Base-by-base conservation (phyloP, 92 coral and sea anemone species). In the Parazoanthus atlanticus region DNA sequence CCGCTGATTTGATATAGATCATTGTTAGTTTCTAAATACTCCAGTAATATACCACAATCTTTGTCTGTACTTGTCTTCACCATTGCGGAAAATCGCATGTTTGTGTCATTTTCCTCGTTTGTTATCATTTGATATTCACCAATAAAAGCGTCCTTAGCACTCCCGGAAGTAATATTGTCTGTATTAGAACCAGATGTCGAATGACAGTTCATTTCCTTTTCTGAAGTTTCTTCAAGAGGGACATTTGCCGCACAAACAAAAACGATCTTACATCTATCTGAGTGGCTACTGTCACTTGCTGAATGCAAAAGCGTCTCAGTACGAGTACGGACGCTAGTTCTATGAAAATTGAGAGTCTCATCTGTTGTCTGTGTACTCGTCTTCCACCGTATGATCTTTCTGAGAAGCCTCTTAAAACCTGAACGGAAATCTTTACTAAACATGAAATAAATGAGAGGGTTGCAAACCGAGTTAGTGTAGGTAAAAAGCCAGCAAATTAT, bases 401-500 rank as follows among this genome's bases (percentile, higher is more conserved):
- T 49, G 69, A 95, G 83, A 29, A 95, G 81, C 58, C 52, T 91
- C 86, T 89, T 93, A 78, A 96, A 96, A 3, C 96, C 96, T 17
- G 54, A 75, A 52, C 98, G 95, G 79, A 95, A 96, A 82, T 96
- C 99, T 81, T 91, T 92, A 87, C 98, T 95, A 31, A 96, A 94
- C 72, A 92, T 88, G 9, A 95, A 96, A 86, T 95, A 96, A 26
- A 96, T 96, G 1, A 94, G 81, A 0, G 99, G 99, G 85, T 96
- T 96, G 78, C 95, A 98, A 15, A 96, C 96, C 9, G 97, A 88
- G 88, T 96, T 96, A 6, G 98, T 93, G 86, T 96, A 96, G 1
- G 99, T 96, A 74, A 94, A 94, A 52, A 96, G 79, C 95, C 96
- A 91, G 86, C 98, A 96, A 0, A 96, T 61, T 28, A 95, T 91